Evolutionary conservation across 2,888 invertebrate genomes (phyloP), one percentile per base, ranked within the genome.

Genomic region (Alitta virens): DNA sequence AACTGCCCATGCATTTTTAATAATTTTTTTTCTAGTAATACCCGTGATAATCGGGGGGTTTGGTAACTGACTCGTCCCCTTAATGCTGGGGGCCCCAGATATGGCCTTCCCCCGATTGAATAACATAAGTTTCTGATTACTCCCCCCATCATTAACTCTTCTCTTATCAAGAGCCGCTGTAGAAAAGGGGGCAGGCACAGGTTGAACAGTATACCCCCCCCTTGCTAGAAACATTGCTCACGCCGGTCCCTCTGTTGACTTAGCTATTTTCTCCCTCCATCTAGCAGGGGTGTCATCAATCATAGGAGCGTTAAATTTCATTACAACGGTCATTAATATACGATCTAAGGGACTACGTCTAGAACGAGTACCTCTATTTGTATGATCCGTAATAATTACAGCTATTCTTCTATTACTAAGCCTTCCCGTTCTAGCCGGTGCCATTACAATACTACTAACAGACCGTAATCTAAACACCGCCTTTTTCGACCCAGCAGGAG

Each of bases 31-130:
- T 84, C 87, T 89, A 83, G 82, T 84, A 23, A 84, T 84, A 63
- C 84, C 83, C n/a, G 68, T 78, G 53, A 72, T 83, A 63, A 80
- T 83, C 72, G 91, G 91, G 60, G 90, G 91, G 75, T 91, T 91
- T 85, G 91, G 91, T 66, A 92, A 92, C 82, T 91, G 90, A 87
- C 75, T 91, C 80, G 83, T 91, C 0, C 91, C 91, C 3, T 72
- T 91, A 82, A 89, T 91, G 85, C 72, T 91, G 75, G 89, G 88
- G 67, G 87, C 88, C 0, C 89, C 90, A 2, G 91, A 92, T 86
- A 91, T 91, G 85, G 88, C 89, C 12, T 91, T 90, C 58, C 91
- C 91, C 0, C 90, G 90, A 77, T 85, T 91, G 86, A 91, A 91
- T 86, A 91, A 90, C 85, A 88, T 91, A 86, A 90, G 90, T 80